Evolutionary conservation across 2,113 vertebrate genomes (phyloP).

Genomic region (Amblyornis subalaris): DNA sequence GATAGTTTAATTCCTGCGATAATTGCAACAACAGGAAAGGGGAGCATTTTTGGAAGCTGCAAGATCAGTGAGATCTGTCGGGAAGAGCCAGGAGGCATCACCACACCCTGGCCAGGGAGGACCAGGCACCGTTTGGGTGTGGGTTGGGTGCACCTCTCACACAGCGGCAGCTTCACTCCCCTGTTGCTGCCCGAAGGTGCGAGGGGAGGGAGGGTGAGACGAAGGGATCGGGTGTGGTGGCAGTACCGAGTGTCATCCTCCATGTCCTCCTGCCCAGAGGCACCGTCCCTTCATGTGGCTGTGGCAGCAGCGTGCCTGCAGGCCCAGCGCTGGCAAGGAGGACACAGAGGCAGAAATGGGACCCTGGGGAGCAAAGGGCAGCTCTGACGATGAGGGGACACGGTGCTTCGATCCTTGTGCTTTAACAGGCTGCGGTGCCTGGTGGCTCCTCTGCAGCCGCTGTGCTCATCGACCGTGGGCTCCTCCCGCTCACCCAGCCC

Average conservation of each 20-base stretch:
- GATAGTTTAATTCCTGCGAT: neutral
- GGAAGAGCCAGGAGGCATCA: neutral
- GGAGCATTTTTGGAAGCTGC: neutral
- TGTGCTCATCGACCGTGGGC: neutral
- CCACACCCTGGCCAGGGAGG: neutral
- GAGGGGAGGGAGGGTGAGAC: neutral
- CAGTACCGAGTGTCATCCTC: neutral
- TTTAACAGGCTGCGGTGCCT: fast-evolving
- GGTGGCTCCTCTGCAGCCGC: neutral
- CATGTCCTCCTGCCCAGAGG: neutral
- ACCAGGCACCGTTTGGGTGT: neutral
- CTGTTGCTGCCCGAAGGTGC: fast-evolving
- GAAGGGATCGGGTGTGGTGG: fast-evolving
- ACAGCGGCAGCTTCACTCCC: fast-evolving
- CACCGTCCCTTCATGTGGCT: fast-evolving
- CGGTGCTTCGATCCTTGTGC: neutral
- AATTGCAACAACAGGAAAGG: neutral
- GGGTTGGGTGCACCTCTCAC: neutral
- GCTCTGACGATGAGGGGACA: fast-evolving
- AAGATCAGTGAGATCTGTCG: neutral
- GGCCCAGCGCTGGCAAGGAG: neutral
- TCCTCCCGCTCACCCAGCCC: neutral
- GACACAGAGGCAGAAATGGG: neutral
- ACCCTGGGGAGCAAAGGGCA: neutral
- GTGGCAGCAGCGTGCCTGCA: neutral